A percentile compares a stretch with the other conserved stretches of the same genome.
These are phyloP conservation scores for Malacoraja senta DNA, from an alignment of 2,797 vertebrate species.

Conservation along the genomic window DNA sequence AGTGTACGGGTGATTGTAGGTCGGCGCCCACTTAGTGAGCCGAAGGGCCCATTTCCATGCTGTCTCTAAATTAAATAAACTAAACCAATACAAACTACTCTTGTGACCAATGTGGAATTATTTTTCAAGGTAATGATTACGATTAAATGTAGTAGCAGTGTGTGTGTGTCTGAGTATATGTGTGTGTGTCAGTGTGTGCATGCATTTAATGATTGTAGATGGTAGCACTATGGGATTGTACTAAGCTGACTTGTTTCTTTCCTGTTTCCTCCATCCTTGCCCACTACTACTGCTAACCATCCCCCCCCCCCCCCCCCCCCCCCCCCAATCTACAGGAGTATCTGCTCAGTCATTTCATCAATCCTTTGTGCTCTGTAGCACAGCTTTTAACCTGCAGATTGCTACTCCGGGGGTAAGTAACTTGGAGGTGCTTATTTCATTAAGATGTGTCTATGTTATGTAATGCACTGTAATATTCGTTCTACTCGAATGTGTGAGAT, in stretches of 20 bases:
- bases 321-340: constrained; percentile 63
- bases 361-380: constrained; percentile 72
- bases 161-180: too few relatives aligned
- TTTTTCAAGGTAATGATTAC: background rate
- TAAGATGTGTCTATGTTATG: background rate
- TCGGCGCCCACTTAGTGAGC: too few relatives aligned
- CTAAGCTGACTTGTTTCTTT: background rate
- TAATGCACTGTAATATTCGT: background rate
- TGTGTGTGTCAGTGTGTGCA: too few relatives aligned
- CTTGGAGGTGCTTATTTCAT: background rate
- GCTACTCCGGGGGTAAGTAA: constrained; percentile 85
- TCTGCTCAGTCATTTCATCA: constrained; percentile 83
- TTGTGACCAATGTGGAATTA: background rate
- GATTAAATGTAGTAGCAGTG: background rate
- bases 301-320: too few relatives aligned
- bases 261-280: constrained; percentile 39
- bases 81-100: too few relatives aligned
- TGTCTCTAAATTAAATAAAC: too few relatives aligned
- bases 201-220: too few relatives aligned
- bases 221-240: background rate
- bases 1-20: too few relatives aligned
- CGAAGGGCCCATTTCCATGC: too few relatives aligned
- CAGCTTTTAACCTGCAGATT: constrained; percentile 85
- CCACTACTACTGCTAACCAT: too few relatives aligned
- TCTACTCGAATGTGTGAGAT: background rate